Evolutionary conservation across 2,113 vertebrate genomes (phyloP), one percentile per base, ranked within the genome.

Genomic region (Hiodon tergisus): DNA sequence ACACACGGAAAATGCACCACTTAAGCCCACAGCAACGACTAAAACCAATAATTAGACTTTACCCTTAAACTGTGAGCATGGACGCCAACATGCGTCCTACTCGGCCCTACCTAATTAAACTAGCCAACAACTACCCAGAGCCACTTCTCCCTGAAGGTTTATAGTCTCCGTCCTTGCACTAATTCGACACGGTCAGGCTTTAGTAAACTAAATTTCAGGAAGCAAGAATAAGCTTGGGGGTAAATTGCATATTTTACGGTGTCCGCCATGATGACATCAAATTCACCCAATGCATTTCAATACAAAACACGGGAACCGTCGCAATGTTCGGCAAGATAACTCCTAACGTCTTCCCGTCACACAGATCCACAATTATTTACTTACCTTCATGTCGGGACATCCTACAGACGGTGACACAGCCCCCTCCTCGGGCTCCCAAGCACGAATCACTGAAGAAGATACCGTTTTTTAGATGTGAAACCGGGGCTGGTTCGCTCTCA

Each of bases 361-460:
- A 75, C 67, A 76, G 77, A 78, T 81, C 78, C 79, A 82, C 79
- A 80, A 74, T 84, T 79, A 76, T 73, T 67, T 76, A 86, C 90
- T 90, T 89, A 94, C 93, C 93, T 91, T 94, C 93, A 93, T 94
- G 93, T 91, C 93, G 93, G 93, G 93, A 94, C 93, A 94, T 94
- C 91, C 91, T 94, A 91, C 85, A 90, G 86, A 85, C 88, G 83
- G 82, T 77, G 76, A 81, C 85, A 78, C 91, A 88, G 88, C 86
- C 89, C 88, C 83, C 89, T 83, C 88, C 83, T 77, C 79, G 89
- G 91, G 87, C 86, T 89, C 88, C 88, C 85, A 83, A 66, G 84
- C 73, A 81, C 73, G 78, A 73, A 83, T 77, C 77, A 84, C 83
- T 78, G 77, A 82, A 83, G 79, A 80, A 78, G 81, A 82, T 77